Conservation (phyloP, 30 jellyfish, hydroid and myxozoan species). For the Cassiopea xamachana region DNA sequence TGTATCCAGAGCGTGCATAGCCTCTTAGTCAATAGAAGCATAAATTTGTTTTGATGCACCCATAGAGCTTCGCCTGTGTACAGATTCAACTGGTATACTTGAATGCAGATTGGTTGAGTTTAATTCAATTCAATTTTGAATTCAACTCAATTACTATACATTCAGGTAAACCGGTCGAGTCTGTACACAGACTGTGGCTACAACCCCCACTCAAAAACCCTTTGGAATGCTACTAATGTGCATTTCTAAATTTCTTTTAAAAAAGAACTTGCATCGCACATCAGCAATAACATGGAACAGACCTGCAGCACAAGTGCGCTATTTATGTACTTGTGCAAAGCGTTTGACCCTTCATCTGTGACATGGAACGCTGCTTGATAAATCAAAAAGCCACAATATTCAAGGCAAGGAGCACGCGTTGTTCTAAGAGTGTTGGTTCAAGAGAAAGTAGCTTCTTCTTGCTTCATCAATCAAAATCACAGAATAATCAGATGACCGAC, state of each 20-base stretch:
- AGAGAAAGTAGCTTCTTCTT: not conserved
- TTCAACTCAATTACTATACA: too few species aligned
- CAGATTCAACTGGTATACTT: too few species aligned
- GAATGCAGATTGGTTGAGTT: too few species aligned
- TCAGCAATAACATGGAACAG: constrained; percentile 18
- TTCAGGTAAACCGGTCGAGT: too few species aligned
- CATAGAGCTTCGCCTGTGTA: too few species aligned
- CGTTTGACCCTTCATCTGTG: constrained; percentile 1
- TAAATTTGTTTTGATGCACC: too few species aligned
- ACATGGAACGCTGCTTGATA: not conserved
- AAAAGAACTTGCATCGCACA: not conserved
- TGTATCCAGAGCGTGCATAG: too few species aligned
- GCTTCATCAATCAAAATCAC: not conserved
- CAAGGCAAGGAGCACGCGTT: constrained; percentile 17
- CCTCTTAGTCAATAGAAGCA: too few species aligned
- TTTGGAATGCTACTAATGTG: too few species aligned
- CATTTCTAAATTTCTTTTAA: not conserved
- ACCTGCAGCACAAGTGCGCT: constrained; percentile 56
- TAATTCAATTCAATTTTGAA: too few species aligned
- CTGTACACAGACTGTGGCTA: too few species aligned
- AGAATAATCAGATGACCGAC: not conserved
- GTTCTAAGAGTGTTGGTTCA: constrained; percentile 18
- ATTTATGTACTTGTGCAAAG: constrained; percentile 32
- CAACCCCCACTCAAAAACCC: too few species aligned
- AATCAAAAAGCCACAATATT: not conserved